Base-by-base conservation (phyloP, 23 tunicate genomes). In the Diplosoma virens region DNA sequence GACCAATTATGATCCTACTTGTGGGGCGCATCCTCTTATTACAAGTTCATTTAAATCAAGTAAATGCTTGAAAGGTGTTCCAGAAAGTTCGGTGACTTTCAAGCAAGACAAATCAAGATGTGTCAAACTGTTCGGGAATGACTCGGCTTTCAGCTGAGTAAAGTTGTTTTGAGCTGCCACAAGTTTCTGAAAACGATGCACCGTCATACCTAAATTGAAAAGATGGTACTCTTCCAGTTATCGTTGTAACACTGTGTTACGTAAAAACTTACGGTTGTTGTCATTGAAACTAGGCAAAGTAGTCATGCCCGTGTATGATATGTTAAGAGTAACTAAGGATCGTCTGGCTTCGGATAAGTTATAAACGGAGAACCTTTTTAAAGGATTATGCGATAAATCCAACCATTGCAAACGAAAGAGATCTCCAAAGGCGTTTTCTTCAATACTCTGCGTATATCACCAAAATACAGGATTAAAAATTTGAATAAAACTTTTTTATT, bases 81-180 rank as follows among this genome's bases (percentile, higher is more conserved):
- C 35, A 24, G 78, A 1, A 16, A 72, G 28, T 21, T 28, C 59
- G 29, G 7, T 63, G 18, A 78, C 20, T 23, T 48, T 65, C 46
- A 78, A 24, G 33, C 83, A 78, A 32, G 83, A 78, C 11, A 78
- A 27, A 65, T 78, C 74, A 14, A 78, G 83, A 30, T 46, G 20
- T 28, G 29, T 34, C 25, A 78, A 45, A 2, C 74, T 24, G 63
- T 20, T 29, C 3, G 83, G 83, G 41, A 78, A 47, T 5, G 45
- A 30, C 9, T 35, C 46, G 17, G n/a, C 61, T 17, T 73, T 63
- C 22, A 78, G 21, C 25, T 65, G 21, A 22, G 73, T 9, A 46
- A 78, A 78, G 41, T 37, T 54, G 63, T 78, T 78, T 0, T 37
- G 30, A 1, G 74, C 30, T 64, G 41, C 18, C 9, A 41, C 46